Evolutionary conservation across 2,797 vertebrate genomes (phyloP), one percentile per base, ranked within the genome.

Genomic region (Gouania willdenowi): DNA sequence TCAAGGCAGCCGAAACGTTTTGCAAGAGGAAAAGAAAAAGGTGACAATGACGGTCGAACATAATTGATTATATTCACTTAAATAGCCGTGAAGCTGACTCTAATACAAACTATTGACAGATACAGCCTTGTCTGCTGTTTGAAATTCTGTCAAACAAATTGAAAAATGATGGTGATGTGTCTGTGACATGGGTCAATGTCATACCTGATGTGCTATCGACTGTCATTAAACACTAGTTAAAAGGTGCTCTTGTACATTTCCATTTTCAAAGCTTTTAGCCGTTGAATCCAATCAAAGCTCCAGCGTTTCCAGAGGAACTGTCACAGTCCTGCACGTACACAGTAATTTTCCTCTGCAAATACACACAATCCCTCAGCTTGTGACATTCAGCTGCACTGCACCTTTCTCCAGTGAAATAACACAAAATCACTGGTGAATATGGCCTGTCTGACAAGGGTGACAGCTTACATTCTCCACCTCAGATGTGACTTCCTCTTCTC

Each of bases 311-410:
- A 27, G 23, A 29, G 14, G 16, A 26, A 31, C 20, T 47, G 8
- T 40, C 12, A 24, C 34, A 48, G 22, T 53, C 40, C 16, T 9
- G 31, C n/a, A 38, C 36, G 21, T 57, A 47, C 48, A 39, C 34
- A 52, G 33, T 47, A 18, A 68, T 77, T 79, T 79, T 49, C 40
- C 31, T 31, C 30, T 21, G 46, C 59, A 69, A 63, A 75, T 51
- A 74, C 19, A 11, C 12, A 5, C 20, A 7, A 30, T 24, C 26
- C 41, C 49, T 27, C 42, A 2, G 19, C 19, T 6, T 44, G 19
- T 32, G 47, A 47, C 47, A 39, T 41, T 53, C 25, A 12, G 28
- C 49, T 19, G 37, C 28, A 42, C 28, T 36, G 32, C 37, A 34
- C 15, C 33, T 50, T 41, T 27, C 13, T 27, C 20, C 35, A 23